Conservation (phyloP, 2,888 invertebrate species). For the Athripsodes cinereus region DNA sequence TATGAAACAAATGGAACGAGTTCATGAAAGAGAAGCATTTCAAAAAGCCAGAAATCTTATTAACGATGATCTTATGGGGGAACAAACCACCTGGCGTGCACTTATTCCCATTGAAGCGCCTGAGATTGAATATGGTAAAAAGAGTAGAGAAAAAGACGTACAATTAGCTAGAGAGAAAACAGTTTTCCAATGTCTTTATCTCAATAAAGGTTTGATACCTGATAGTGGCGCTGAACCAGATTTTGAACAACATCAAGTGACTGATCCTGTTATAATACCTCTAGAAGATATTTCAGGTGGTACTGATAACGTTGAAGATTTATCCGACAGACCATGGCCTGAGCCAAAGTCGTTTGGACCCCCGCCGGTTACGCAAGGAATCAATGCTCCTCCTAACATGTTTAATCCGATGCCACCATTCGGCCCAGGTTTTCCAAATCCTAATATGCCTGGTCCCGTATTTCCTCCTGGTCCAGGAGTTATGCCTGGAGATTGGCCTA, state of each 20-base stretch:
- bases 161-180: slow-evolving; percentile 83
- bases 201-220: slow-evolving; percentile 75
- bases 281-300: slow-evolving; percentile 82
- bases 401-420: slow-evolving; percentile 46
- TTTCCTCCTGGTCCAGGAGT: slow-evolving; percentile 37
- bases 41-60: slow-evolving; percentile 69
- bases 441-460: slow-evolving; percentile 43
- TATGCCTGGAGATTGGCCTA: slow-evolving; percentile 39
- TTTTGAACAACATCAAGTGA: slow-evolving; percentile 66
- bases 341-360: slow-evolving; percentile 69
- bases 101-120: slow-evolving; percentile 64
- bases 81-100: slow-evolving; percentile 70
- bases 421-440: slow-evolving; percentile 43
- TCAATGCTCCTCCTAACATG: slow-evolving; percentile 38
- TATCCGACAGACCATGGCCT: slow-evolving; percentile 74
- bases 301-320: slow-evolving; percentile 74
- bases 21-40: slow-evolving; percentile 78
- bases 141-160: slow-evolving; percentile 80
- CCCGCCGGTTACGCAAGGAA: slow-evolving; percentile 29
- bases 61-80: slow-evolving; percentile 76
- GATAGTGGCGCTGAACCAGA: slow-evolving; percentile 86
- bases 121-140: slow-evolving; percentile 62
- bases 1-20: slow-evolving; percentile 85
- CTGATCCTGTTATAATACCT: slow-evolving; percentile 79
- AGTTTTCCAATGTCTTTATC: slow-evolving; percentile 76